Conservation (phyloP, 2,113 vertebrate genomes). For the Cochlearius cochlearius region DNA sequence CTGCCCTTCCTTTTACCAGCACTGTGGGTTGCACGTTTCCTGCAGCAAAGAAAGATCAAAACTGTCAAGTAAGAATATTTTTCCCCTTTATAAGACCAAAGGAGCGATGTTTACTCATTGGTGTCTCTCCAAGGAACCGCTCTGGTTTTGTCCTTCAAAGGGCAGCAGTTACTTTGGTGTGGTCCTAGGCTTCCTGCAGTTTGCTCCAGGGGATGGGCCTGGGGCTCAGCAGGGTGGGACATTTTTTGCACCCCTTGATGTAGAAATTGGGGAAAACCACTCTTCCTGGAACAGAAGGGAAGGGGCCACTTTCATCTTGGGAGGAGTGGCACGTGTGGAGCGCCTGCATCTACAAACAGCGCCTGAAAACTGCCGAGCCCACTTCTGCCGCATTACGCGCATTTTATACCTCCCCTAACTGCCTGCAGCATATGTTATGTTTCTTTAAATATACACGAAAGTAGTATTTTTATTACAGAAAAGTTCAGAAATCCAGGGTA, state of each 20-base stretch:
- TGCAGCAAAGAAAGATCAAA: constrained; percentile 25
- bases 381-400: fast-evolving
- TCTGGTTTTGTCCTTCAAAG: background rate
- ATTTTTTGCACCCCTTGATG: background rate
- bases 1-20: constrained; percentile 89
- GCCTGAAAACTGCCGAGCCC: background rate
- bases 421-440: too few relatives aligned
- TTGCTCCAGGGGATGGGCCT: background rate
- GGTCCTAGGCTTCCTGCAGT: background rate
- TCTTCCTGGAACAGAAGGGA: background rate
- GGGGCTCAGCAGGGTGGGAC: background rate
- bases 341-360: background rate
- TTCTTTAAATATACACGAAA: background rate
- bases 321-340: background rate
- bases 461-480: background rate
- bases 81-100: background rate
- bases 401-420: background rate
- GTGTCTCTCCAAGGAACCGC: background rate
- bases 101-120: background rate
- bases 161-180: background rate
- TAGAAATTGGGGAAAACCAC: background rate
- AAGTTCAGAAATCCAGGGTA: background rate
- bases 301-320: background rate
- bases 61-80: fast-evolving
- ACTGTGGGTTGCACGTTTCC: constrained; percentile 89